Percentiles rank a stretch among this genome's conserved stretches.
phyloP scores from a whole-genome alignment of 2,888 invertebrate genomes.

The Sipha maydis region DNA sequence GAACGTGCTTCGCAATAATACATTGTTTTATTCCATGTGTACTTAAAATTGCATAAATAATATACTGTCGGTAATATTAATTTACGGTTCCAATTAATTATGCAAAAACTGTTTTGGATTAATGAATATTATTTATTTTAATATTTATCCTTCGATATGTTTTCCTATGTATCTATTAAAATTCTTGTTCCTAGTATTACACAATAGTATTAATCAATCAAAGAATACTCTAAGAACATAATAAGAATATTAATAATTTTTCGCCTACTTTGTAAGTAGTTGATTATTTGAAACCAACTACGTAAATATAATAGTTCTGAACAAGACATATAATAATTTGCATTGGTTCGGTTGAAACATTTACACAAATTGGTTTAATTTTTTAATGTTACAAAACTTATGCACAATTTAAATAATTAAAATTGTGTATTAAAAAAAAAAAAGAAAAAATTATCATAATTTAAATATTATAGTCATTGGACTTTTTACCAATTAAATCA shows the following conservation, averaged over 20 bases:
- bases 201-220: not conserved
- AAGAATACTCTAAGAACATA: not conserved
- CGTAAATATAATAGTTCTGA: too few relatives aligned
- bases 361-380: not conserved
- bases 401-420: too few relatives aligned
- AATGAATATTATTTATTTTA: not conserved
- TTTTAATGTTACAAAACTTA: not conserved
- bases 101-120: not conserved
- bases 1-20: not conserved
- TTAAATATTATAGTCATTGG: not conserved
- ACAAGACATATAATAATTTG: too few relatives aligned
- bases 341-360: not conserved
- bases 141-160: not conserved
- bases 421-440: too few relatives aligned
- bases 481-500: not conserved
- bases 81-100: not conserved
- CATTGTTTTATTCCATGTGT: slow-evolving; percentile 11
- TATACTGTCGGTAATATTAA: not conserved
- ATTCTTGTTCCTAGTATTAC: not conserved
- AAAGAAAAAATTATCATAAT: not conserved
- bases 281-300: too few relatives aligned
- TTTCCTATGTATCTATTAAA: too few relatives aligned
- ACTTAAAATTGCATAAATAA: not conserved
- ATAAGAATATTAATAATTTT: not conserved
- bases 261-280: not conserved